Conservation (phyloP, 1,140 invertebrate genomes). For the Schlechtendalia chinensis region DNA sequence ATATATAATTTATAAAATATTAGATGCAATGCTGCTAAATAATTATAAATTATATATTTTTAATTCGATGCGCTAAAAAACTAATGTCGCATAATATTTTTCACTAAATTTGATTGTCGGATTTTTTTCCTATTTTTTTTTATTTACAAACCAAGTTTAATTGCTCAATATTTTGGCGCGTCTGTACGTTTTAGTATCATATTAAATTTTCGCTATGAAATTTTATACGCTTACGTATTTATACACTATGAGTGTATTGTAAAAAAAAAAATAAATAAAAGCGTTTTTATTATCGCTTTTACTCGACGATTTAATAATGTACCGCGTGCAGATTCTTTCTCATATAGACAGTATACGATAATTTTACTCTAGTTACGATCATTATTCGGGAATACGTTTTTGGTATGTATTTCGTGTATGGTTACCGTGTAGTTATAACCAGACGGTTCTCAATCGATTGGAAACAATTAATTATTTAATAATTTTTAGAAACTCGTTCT, state of each 20-base stretch:
- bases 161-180: too few relatives aligned
- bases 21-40: too few relatives aligned
- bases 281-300: neutral
- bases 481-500: too few relatives aligned
- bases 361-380: neutral
- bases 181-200: constrained; percentile 1
- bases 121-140: neutral
- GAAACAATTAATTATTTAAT: too few relatives aligned
- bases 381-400: neutral
- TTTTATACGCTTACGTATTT: constrained; percentile 6
- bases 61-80: too few relatives aligned
- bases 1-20: too few relatives aligned
- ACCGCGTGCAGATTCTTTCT: neutral
- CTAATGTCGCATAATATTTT: neutral
- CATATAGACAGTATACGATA: neutral
- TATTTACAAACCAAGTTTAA: too few relatives aligned
- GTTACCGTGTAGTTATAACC: too few relatives aligned
- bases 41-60: too few relatives aligned
- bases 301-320: neutral
- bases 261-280: neutral
- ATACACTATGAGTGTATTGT: too few relatives aligned
- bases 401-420: too few relatives aligned
- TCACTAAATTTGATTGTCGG: neutral
- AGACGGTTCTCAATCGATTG: neutral
- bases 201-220: neutral